Evolutionary conservation across 2,888 invertebrate genomes (phyloP).

Genomic region (Arge pagana): DNA sequence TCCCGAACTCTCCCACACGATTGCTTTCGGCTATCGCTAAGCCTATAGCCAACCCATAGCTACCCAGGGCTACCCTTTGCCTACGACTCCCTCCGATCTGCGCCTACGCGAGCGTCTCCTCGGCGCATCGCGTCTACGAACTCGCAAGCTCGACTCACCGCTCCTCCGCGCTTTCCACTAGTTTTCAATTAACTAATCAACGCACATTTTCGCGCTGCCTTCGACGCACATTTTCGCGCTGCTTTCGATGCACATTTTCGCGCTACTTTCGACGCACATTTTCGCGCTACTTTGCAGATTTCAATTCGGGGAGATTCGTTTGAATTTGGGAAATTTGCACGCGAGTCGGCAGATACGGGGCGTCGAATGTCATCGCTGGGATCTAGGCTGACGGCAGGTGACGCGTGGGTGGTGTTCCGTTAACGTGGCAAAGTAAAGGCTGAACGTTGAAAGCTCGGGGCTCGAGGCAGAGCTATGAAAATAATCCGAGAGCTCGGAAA

Average conservation of each 20-base stretch:
- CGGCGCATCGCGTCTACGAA: neutral
- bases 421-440: no score
- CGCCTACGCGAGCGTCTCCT: neutral
- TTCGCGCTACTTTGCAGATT: no score
- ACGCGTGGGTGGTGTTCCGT: no score
- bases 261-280: neutral
- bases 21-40: neutral
- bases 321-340: no score
- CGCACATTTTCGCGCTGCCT: neutral
- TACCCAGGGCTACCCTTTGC: conserved; percentile 12
- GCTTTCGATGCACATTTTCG: neutral
- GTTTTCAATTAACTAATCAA: neutral
- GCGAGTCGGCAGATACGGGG: no score
- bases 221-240: neutral
- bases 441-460: no score
- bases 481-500: no score
- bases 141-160: neutral
- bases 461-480: no score
- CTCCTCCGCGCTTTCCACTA: neutral
- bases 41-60: neutral
- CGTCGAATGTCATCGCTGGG: no score
- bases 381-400: no score
- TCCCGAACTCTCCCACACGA: conserved; percentile 26
- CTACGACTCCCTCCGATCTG: neutral
- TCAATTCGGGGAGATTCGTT: no score